A percentile compares a stretch with the other conserved stretches of the same genome.
These are phyloP conservation scores for Paradisaea rubra DNA, from an alignment of 2,113 vertebrate genomes.

Conservation along the genomic window DNA sequence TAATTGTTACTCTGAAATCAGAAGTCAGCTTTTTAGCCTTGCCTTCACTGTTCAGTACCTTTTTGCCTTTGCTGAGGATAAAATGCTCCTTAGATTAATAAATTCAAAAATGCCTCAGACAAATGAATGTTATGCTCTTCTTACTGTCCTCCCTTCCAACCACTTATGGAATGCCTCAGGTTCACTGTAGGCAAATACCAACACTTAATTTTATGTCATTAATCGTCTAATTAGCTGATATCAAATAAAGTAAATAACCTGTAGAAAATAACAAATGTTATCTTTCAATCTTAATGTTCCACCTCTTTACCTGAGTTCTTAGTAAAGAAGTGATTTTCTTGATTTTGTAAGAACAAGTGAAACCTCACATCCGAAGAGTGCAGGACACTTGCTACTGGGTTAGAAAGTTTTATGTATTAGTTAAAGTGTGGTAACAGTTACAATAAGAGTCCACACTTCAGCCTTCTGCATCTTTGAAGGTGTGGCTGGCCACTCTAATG, in stretches of 20 bases:
- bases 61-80: neutral
- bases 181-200: neutral
- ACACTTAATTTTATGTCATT: neutral
- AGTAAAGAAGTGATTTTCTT: neutral
- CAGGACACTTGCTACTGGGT: neutral
- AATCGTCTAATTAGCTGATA: neutral
- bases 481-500: neutral
- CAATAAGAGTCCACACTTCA: neutral
- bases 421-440: neutral
- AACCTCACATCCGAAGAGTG: neutral
- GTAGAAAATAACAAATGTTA: neutral
- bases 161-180: neutral
- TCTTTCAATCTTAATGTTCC: neutral
- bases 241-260: neutral
- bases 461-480: neutral
- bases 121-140: neutral
- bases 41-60: neutral
- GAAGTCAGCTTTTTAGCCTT: constrained; percentile 35
- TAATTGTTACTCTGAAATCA: constrained; percentile 9
- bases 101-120: neutral
- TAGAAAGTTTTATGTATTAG: neutral
- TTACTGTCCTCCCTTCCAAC: neutral
- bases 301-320: neutral
- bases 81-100: neutral
- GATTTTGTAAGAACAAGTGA: neutral